Evolutionary conservation across 2,797 vertebrate species (phyloP), one percentile per base, ranked within the genome.

Genomic region (Babyrousa celebensis): DNA sequence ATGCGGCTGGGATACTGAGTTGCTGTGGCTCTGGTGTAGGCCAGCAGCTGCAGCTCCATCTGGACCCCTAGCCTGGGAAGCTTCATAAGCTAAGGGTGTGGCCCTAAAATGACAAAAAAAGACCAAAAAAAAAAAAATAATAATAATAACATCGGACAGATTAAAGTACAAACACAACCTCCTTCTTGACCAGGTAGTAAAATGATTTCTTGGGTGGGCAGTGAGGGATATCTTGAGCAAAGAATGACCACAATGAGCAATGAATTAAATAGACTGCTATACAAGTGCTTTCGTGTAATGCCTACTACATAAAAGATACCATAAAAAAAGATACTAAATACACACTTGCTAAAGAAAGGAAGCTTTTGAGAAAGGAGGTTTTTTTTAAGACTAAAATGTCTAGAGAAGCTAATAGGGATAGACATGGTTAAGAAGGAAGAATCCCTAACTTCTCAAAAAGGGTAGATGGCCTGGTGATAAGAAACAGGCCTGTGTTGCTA

Each of bases 111-210:
- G 36, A 36, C 36, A 36, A 36, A 48, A 43, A 48, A 48, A 48
- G 43, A 48, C 43, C 6, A 48, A 48, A 48, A 48, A 48, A 48
- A 48, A 48, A 48, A 48, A 48, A 48, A 48, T 7, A 48, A 48
- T 7, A 48, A 48, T 7, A 48, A 48, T 48, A 85, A 60, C 63
- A 88, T 67, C n/a, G 40, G 15, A 70, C 29, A 20, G 14, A 85
- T 71, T 77, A 36, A n/a, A 62, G 16, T 75, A 86, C 27, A 71
- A 94, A 71, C 5, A 16, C 43, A 48, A 48, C 7, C 77, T 18
- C n/a, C 62, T 87, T 94, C 89, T 84, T 80, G 58, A 89, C 25
- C 62, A 95, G 18, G n/a, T 8, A 83, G 78, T 84, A 79, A 93
- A 85, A 62, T 85, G 68, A 92, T 60, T 91, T 79, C 70, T 27